These are phyloP conservation scores for Scomberomorus guttatus DNA, from an alignment of 2,797 vertebrate species.

Conservation along the genomic window DNA sequence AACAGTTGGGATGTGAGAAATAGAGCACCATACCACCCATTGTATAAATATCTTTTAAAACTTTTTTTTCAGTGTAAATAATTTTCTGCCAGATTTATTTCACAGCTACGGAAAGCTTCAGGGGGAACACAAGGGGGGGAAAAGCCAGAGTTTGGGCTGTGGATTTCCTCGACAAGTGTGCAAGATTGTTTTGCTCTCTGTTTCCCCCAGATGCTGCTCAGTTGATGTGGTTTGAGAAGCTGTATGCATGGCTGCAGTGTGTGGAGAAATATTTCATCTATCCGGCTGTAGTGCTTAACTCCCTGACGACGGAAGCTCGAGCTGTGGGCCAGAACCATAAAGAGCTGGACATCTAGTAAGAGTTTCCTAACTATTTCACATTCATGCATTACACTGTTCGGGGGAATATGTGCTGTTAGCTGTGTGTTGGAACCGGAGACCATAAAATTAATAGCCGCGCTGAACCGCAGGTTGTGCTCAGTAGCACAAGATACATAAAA, in stretches of 20 bases:
- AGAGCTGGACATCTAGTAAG: slow-evolving; percentile 92
- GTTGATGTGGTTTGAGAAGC: slow-evolving; percentile 96
- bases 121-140: neutral
- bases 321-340: slow-evolving; percentile 88
- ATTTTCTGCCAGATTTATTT: slow-evolving; percentile 23
- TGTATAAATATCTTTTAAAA: slow-evolving; percentile 2
- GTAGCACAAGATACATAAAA: neutral
- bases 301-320: slow-evolving; percentile 91
- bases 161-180: slow-evolving; percentile 6
- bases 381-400: neutral
- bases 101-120: neutral
- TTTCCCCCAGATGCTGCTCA: slow-evolving; percentile 89
- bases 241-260: slow-evolving; percentile 93
- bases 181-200: neutral
- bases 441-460: slow-evolving; percentile 22
- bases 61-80: neutral
- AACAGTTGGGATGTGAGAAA: neutral
- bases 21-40: neutral
- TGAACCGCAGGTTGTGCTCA: slow-evolving; percentile 7
- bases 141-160: neutral
- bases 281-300: slow-evolving; percentile 92
- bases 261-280: slow-evolving; percentile 94
- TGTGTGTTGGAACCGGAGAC: slow-evolving; percentile 24
- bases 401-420: slow-evolving; percentile 17
- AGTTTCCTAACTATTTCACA: slow-evolving; percentile 2